Base-by-base conservation (phyloP, 2,888 invertebrate species). In the Drosophila sordidula region DNA sequence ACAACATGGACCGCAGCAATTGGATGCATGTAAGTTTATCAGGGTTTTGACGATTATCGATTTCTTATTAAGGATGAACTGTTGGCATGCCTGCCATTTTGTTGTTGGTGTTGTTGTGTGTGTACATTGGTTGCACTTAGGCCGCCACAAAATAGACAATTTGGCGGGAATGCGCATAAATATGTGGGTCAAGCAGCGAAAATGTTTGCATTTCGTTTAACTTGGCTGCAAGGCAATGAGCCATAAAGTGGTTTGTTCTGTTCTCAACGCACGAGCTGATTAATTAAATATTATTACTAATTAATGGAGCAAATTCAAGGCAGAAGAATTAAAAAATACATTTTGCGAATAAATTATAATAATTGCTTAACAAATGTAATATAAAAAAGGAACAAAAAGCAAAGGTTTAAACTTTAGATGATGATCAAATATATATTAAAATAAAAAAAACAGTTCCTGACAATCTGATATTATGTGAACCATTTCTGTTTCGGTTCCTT, bases 11-110 rank as follows among this genome's bases (percentile, higher is more conserved):
- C 42, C 36, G 36, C 70, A 56, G 36, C 52, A 50, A 58, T 58
- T 46, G 55, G 58, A 38, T 50, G 29, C 65, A 62, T 59, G 77
- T 51, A 63, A 80, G 64, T 75, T 70, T 58, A 79, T 64, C 72
- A 58, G 41, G 45, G 52, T 54, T 66, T 69, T 74, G 69, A 68
- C 70, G 82, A 71, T 69, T 88, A 83, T 83, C 72, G 81, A 82
- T 82, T 82, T 75, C 71, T 65, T 70, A 79, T 82, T 87, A 74
- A 61, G 55, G 55, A 61, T 57, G 38, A 54, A 52, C 63, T 36
- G 18, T 47, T 29, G 22, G 50, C 12, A 14, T 32, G 9, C 22
- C 38, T 46, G 54, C 29, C 25, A 14, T 32, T 11, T 29, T 0
- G 18, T 18, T 18, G 3, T 11, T 29, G 29, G 26, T 34, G 22